These are phyloP conservation scores for Centropristis striata DNA, from an alignment of 2,113 vertebrate species.

Conservation along the genomic window DNA sequence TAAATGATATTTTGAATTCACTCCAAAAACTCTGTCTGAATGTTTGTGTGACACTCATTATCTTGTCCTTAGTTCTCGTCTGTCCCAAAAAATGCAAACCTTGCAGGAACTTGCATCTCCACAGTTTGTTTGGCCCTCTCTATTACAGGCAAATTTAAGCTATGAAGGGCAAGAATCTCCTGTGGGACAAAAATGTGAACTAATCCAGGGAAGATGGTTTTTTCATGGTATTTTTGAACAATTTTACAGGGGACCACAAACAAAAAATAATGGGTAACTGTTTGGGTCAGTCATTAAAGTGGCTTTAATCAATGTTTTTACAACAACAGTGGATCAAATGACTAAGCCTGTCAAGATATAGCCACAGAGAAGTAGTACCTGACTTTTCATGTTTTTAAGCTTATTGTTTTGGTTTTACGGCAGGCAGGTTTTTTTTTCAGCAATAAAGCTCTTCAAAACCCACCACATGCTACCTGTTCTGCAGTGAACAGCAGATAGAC, in stretches of 20 bases:
- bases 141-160: constrained; percentile 50
- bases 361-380: neutral
- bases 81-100: constrained; percentile 60
- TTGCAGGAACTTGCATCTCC: constrained; percentile 51
- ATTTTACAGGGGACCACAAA: neutral
- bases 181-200: constrained; percentile 31
- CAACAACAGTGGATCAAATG: neutral
- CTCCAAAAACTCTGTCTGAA: constrained; percentile 61
- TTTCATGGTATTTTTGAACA: constrained; percentile 11
- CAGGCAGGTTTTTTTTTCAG: neutral
- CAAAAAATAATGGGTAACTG: neutral
- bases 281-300: neutral
- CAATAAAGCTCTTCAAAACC: neutral
- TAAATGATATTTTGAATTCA: constrained; percentile 62
- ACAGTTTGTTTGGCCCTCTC: constrained; percentile 48
- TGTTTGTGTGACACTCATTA: constrained; percentile 57
- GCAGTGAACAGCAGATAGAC: neutral
- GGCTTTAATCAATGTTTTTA: neutral
- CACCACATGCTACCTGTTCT: neutral
- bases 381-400: neutral
- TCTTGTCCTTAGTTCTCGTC: constrained; percentile 66
- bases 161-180: constrained; percentile 26
- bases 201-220: neutral
- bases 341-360: neutral
- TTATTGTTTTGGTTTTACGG: neutral